phyloP scores from a whole-genome alignment of 2,888 invertebrate genomes.

The Hydriomena furcata region DNA sequence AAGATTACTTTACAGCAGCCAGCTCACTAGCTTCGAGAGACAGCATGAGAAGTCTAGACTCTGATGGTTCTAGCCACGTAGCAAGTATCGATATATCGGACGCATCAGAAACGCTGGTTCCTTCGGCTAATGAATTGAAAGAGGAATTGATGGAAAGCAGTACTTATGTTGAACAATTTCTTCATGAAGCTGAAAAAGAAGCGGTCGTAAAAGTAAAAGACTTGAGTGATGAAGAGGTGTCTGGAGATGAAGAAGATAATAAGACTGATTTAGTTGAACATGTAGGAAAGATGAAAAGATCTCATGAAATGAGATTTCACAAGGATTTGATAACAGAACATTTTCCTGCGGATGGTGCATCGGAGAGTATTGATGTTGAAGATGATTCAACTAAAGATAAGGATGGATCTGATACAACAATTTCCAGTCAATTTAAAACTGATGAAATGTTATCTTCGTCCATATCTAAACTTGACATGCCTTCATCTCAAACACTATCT shows the following conservation, averaged over 20 bases:
- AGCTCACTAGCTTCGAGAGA: slow-evolving; percentile 95
- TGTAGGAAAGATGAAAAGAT: slow-evolving; percentile 92
- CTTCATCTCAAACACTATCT: slow-evolving; percentile 61
- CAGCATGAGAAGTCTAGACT: slow-evolving; percentile 95
- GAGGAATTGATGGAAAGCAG: slow-evolving; percentile 87
- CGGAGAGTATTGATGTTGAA: slow-evolving; percentile 72
- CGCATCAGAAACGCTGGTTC: slow-evolving; percentile 95
- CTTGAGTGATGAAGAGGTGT: slow-evolving; percentile 77
- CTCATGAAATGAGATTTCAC: slow-evolving; percentile 95
- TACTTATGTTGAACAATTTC: slow-evolving; percentile 81
- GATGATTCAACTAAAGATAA: slow-evolving; percentile 71
- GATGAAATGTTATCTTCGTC: slow-evolving; percentile 73
- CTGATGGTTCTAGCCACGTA: slow-evolving; percentile 94
- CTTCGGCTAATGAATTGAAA: slow-evolving; percentile 92
- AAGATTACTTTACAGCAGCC: slow-evolving; percentile 93
- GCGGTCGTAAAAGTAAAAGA: slow-evolving; percentile 66
- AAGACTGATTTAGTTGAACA: slow-evolving; percentile 79
- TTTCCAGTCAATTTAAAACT: slow-evolving; percentile 75
- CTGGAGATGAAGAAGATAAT: slow-evolving; percentile 83
- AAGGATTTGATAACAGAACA: slow-evolving; percentile 79
- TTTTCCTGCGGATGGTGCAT: slow-evolving; percentile 65
- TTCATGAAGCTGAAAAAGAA: slow-evolving; percentile 70
- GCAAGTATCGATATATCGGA: slow-evolving; percentile 96
- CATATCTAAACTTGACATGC: slow-evolving; percentile 72
- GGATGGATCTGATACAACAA: slow-evolving; percentile 72